Base-by-base conservation (phyloP, 2,797 vertebrate genomes). In the Epinephelus awoara region DNA sequence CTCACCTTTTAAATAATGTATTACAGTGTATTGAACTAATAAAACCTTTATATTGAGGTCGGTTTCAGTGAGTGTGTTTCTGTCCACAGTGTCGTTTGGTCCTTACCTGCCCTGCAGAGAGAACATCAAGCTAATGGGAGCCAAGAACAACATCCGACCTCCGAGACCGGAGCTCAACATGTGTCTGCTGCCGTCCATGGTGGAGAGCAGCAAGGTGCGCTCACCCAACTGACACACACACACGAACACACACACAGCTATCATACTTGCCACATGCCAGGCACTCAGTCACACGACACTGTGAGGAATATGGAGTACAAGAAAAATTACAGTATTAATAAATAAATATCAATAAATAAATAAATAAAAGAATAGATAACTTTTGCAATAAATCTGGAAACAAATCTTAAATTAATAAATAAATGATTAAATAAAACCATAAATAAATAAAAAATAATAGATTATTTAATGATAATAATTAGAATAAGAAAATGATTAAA, bases 131-230 rank as follows among this genome's bases (percentile, higher is more conserved):
- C 96, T 99, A 92, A 97, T 99, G 96, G 98, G 98, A 84, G 97
- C 97, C 61, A 99, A 99, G 94, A 99, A 97, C 95, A 99, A 98
- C 94, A 97, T 99, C 93, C 95, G 98, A 34, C 98, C 98, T 75
- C 98, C 98, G 2, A 95, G 98, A 74, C 98, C 98, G 0, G 98
- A 99, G 72, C 98, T 99, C 91, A 99, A 99, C 92, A 99, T 99
- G 98, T 99, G 98, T 96, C 97, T 99, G 93, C 96, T 99, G 93
- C 98, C 98, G 72, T 98, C 98, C 19, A 97, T 99, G 98, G 98
- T 99, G 94, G 98, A 99, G 97, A 98, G 97, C 94, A 97, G 95
- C 94, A 99, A 98, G 97, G 98, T 99, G 0, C 0, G 42, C 3
- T 25, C 49, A 17, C 23, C 59, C 92, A 17, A 94, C 34, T 5